Percentiles rank a stretch among this genome's conserved stretches.
phyloP scores from a whole-genome alignment of 2,113 vertebrate genomes.

The Melanerpes formicivorus region DNA sequence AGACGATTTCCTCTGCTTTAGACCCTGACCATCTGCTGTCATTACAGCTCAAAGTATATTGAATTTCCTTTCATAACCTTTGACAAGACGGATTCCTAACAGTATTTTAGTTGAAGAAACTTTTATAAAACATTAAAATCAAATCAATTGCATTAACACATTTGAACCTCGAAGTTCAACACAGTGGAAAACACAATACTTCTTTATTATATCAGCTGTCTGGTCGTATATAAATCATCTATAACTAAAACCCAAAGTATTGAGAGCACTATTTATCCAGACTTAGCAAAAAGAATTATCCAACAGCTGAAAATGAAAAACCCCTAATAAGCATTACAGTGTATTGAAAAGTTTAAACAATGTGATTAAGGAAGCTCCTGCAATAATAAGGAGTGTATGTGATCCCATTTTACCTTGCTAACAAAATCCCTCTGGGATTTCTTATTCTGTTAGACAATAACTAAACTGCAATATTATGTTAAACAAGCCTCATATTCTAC shows the following conservation, averaged over 20 bases:
- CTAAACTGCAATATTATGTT: constrained; percentile 71
- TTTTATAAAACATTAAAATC: constrained; percentile 81
- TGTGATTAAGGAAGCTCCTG: constrained; percentile 78
- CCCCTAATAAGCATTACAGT: constrained; percentile 74
- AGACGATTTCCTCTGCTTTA: not conserved
- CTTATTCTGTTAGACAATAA: constrained; percentile 70
- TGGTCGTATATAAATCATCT: constrained; percentile 77
- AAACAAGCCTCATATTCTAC: constrained; percentile 72
- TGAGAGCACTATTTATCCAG: constrained; percentile 67
- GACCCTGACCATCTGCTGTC: constrained; percentile 10
- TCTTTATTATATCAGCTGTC: constrained; percentile 82
- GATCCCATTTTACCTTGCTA: constrained; percentile 73
- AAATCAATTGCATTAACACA: constrained; percentile 80
- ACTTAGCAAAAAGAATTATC: constrained; percentile 78
- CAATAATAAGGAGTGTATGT: constrained; percentile 71
- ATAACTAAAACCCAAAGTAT: constrained; percentile 67
- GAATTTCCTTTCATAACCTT: constrained; percentile 62
- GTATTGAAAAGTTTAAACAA: constrained; percentile 82
- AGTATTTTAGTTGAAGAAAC: constrained; percentile 73
- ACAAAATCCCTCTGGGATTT: constrained; percentile 71
- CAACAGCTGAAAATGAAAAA: constrained; percentile 81
- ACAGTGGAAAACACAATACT: constrained; percentile 79
- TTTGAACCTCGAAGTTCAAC: constrained; percentile 75
- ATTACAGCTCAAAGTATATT: constrained; percentile 39
- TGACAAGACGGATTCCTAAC: constrained; percentile 67